Conservation (phyloP, 2,888 invertebrate genomes). For the Meteorus cinctellus region DNA sequence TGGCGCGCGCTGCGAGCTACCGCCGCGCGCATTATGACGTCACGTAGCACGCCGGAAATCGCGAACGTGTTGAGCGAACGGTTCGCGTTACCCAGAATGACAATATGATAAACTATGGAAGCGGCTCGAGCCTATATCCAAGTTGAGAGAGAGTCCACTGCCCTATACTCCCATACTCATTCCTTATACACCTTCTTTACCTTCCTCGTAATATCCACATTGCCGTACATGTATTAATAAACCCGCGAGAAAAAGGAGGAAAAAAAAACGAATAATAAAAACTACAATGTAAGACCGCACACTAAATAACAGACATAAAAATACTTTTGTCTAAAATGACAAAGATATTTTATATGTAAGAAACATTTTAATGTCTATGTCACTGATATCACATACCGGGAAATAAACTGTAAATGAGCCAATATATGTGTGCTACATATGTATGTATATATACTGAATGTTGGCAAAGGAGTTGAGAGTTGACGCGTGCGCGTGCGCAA, state of each 20-base stretch:
- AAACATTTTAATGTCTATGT: slow-evolving; percentile 58
- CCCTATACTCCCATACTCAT: neutral
- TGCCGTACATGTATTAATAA: neutral
- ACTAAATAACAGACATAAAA: no score
- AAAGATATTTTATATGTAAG: neutral
- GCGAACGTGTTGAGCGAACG: slow-evolving; percentile 66
- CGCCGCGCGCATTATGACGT: slow-evolving; percentile 62
- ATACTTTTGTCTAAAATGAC: no score
- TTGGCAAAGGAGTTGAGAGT: slow-evolving; percentile 32
- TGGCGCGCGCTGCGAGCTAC: slow-evolving; percentile 17
- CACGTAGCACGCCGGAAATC: slow-evolving; percentile 71
- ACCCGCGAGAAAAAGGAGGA: neutral
- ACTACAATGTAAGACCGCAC: no score
- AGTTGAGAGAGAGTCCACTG: slow-evolving; percentile 23
- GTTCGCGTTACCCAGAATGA: slow-evolving; percentile 66
- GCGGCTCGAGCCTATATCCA: slow-evolving; percentile 5
- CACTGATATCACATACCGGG: slow-evolving; percentile 43
- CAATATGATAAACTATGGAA: slow-evolving; percentile 57
- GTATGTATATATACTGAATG: neutral
- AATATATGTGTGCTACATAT: neutral
- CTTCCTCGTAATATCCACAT: neutral
- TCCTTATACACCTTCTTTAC: neutral
- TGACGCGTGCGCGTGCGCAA: slow-evolving; percentile 43
- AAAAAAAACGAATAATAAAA: no score
- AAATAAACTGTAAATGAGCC: slow-evolving; percentile 41